Conservation (phyloP, 1,140 invertebrate genomes). For the Trichomalopsis sarcophagae region DNA sequence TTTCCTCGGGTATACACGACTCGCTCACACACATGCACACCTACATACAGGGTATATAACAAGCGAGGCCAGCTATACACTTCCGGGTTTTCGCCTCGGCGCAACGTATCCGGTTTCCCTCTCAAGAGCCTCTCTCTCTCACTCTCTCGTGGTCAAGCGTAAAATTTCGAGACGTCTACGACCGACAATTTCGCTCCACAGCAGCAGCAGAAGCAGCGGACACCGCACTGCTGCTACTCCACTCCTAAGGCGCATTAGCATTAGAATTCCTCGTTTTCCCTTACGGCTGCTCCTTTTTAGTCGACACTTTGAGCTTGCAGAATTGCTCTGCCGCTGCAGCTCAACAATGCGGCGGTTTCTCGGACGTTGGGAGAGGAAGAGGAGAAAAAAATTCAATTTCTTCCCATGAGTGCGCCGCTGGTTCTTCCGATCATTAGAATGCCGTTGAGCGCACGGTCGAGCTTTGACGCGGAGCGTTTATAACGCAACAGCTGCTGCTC, state of each 20-base stretch:
- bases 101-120: conserved; percentile 58
- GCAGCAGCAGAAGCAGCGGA: not conserved
- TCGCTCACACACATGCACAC: not conserved
- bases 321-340: not conserved
- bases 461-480: not conserved
- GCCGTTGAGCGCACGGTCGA: not conserved
- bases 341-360: not conserved
- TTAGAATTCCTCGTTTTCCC: conserved; percentile 29
- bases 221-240: not conserved
- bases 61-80: conserved; percentile 8
- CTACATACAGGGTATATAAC: not conserved
- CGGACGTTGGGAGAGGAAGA: not conserved
- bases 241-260: conserved; percentile 10
- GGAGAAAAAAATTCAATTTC: not conserved
- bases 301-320: not conserved
- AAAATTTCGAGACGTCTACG: conserved; percentile 57
- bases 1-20: not conserved
- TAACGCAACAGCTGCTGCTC: not conserved
- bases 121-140: conserved; percentile 41
- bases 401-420: not conserved
- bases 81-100: conserved; percentile 57
- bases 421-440: not conserved
- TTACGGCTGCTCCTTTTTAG: conserved; percentile 5
- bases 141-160: conserved; percentile 54
- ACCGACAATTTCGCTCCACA: conserved; percentile 51